Evolutionary conservation across 2,888 invertebrate genomes (phyloP).

Genomic region (Epirrhoe tristata): DNA sequence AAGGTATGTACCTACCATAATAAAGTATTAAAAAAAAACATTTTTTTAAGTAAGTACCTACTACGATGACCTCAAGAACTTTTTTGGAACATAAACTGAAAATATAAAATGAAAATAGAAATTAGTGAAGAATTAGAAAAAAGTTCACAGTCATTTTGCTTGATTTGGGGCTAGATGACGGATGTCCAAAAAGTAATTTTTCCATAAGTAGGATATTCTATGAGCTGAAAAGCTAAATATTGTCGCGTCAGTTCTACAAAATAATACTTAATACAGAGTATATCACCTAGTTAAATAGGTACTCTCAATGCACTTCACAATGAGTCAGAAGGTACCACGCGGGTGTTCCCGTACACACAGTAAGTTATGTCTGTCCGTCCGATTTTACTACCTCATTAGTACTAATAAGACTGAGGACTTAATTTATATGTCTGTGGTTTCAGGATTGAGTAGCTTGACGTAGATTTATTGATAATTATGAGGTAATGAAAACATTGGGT

Average conservation of each 20-base stretch:
- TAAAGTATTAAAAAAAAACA: no score
- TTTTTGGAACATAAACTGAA: no score
- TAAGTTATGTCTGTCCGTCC: constrained; percentile 44
- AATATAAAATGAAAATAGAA: no score
- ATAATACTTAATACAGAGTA: neutral
- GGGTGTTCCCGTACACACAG: constrained; percentile 42
- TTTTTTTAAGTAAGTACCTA: no score
- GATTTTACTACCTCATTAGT: constrained; percentile 46
- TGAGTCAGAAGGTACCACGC: constrained; percentile 41
- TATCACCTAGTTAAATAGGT: neutral
- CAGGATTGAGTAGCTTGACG: constrained; percentile 29
- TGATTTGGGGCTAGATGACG: no score
- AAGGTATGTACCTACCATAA: no score
- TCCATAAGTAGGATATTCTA: neutral
- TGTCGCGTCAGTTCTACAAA: neutral
- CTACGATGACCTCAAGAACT: no score
- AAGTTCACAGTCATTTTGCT: no score
- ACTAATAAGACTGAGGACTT: constrained; percentile 43
- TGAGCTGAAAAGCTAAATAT: neutral
- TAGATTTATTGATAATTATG: constrained; percentile 23
- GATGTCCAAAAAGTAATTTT: no score
- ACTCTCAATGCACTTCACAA: constrained; percentile 24
- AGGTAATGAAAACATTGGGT: constrained; percentile 7
- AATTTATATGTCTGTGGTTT: constrained; percentile 36
- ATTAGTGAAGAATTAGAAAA: no score